Evolutionary conservation across 2,113 vertebrate species (phyloP), one percentile per base, ranked within the genome.

Genomic region (Nothoprocta pentlandii): DNA sequence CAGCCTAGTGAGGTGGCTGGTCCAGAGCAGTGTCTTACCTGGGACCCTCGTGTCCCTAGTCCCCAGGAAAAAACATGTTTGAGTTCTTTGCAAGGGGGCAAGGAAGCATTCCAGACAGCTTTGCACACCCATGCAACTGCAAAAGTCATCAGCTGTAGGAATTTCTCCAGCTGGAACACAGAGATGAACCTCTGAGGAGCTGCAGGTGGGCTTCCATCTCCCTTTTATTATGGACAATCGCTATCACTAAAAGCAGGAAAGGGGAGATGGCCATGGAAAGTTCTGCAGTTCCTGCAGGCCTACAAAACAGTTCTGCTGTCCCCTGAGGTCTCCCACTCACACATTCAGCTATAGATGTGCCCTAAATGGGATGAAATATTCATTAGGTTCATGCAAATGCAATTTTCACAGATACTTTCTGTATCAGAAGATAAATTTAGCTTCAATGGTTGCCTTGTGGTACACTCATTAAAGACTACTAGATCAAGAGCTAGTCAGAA

Each of bases 321-420:
- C 32, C 28, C 68, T 47, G 47, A 80, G 10, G 16, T 84, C 10
- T 92, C 28, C 34, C 9, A 19, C 54, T 92, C 42, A 13, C 15
- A 67, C 34, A 30, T 78, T 85, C 70, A 66, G 16, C 41, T 85
- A 0, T 59, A 59, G 67, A 17, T 17, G 9, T 64, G 63, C 12
- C 19, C 84, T 42, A 77, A 67, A 51, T 41, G 34, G 36, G 8
- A 32, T 59, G 71, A 78, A 84, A 42, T 53, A 30, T n/a, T 63
- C 63, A 11, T 47, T 49, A 71, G 16, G 10, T 78, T 86, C 36
- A 63, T 0, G 1, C 16, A 61, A 15, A 6, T 20, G 30, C 44
- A 36, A 32, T 70, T 82, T 49, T 74, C 64, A 76, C n/a, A 64
- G 22, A 23, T 71, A 94, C 58, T 64, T 44, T 92, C 69, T 71